Conservation (phyloP, 2,888 invertebrate genomes). For the Eupeodes luniger region DNA sequence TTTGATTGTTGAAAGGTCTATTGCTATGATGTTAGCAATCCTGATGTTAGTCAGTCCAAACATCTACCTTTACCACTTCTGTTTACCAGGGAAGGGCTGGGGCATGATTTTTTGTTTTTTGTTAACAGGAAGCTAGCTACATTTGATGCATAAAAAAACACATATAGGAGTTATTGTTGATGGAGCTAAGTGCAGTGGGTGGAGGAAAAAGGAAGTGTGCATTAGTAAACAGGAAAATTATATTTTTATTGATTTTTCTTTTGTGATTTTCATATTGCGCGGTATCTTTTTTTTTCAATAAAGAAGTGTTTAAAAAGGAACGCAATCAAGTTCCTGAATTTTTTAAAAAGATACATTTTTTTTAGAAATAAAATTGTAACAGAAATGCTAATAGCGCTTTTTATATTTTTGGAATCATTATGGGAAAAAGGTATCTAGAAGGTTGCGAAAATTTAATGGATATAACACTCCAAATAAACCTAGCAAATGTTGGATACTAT, state of each 20-base stretch:
- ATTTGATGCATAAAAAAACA: conserved; percentile 17
- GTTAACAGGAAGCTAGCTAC: conserved; percentile 14
- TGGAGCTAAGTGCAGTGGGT: neutral
- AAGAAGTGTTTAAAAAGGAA: no score
- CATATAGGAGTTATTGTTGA: neutral
- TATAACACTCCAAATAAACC: no score
- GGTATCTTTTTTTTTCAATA: neutral
- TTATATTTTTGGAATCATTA: no score
- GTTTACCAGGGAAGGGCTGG: neutral
- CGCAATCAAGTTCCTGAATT: no score
- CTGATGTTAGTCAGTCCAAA: neutral
- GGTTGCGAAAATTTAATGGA: no score
- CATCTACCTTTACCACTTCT: neutral
- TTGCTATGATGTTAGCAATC: neutral
- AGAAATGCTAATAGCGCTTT: no score
- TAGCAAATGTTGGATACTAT: no score
- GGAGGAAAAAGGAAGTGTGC: neutral
- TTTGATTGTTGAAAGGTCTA: conserved; percentile 21
- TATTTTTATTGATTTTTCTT: conserved; percentile 15
- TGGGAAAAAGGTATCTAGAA: no score
- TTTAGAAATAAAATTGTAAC: no score
- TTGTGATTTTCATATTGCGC: neutral
- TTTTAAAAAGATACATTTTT: no score
- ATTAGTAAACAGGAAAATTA: neutral
- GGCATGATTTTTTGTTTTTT: conserved; percentile 8